phyloP scores from a whole-genome alignment of 2,113 vertebrate genomes.

The Rutilus rutilus region DNA sequence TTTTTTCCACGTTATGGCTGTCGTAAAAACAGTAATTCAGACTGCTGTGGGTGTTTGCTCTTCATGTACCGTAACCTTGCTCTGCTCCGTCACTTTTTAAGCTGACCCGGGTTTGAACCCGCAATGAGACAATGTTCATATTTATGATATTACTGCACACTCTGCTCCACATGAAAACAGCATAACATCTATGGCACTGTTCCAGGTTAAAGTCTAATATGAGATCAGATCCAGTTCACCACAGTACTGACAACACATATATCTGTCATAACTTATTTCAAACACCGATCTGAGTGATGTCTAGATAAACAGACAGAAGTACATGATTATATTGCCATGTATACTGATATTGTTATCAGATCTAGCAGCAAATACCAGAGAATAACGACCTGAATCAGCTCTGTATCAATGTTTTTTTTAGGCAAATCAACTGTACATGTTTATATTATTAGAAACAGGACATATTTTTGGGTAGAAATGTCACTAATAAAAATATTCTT shows the following conservation, averaged over 20 bases:
- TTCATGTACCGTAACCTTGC: conserved; percentile 74
- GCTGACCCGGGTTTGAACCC: conserved; percentile 88
- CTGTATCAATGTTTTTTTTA: neutral
- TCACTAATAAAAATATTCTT: neutral
- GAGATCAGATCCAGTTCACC: conserved; percentile 20
- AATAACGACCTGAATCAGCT: neutral
- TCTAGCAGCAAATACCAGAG: neutral
- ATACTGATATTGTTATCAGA: neutral
- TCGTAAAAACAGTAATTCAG: conserved; percentile 67
- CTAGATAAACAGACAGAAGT: neutral
- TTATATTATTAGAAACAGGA: neutral
- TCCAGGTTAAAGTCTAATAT: conserved; percentile 68
- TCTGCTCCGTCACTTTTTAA: conserved; percentile 63
- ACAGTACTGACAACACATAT: neutral
- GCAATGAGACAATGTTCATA: conserved; percentile 68
- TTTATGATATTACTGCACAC: conserved; percentile 66
- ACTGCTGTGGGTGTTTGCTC: conserved; percentile 74
- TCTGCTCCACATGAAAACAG: conserved; percentile 55
- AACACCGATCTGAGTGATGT: neutral
- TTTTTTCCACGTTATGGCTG: conserved; percentile 62
- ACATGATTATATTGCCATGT: neutral
- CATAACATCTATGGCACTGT: conserved; percentile 61
- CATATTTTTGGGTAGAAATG: too few relatives aligned
- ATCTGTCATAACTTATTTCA: neutral
- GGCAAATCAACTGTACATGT: neutral